These are phyloP conservation scores for Craniophora ligustri DNA, from an alignment of 2,888 invertebrate species.

Conservation along the genomic window DNA sequence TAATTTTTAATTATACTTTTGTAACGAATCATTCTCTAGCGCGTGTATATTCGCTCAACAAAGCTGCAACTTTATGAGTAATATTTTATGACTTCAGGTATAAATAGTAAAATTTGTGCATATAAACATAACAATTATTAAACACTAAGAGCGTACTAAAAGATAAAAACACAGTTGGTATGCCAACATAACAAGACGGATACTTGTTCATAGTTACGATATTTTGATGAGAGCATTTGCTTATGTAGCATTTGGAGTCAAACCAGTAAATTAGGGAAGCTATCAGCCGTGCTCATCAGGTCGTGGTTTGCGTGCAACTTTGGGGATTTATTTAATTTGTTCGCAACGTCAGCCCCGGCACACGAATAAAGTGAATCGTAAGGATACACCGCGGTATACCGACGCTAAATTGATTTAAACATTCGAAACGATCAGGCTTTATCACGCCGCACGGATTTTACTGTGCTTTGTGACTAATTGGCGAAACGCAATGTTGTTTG, in stretches of 20 bases:
- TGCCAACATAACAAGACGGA: neutral
- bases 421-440: conserved; percentile 61
- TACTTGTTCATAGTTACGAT: conserved; percentile 20
- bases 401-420: conserved; percentile 67
- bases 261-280: conserved; percentile 50
- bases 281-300: conserved; percentile 55
- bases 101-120: conserved; percentile 2
- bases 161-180: neutral
- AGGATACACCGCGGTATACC: conserved; percentile 52
- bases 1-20: conserved; percentile 2
- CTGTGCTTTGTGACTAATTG: conserved; percentile 49
- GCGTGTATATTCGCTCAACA: conserved; percentile 11
- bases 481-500: conserved; percentile 58
- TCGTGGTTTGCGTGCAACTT: conserved; percentile 64
- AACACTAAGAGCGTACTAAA: neutral
- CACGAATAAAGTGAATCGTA: conserved; percentile 58
- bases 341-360: conserved; percentile 52
- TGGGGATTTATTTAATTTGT: conserved; percentile 69
- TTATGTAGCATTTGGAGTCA: conserved; percentile 17
- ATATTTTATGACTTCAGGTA: conserved; percentile 8
- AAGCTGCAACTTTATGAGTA: conserved; percentile 25
- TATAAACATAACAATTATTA: neutral
- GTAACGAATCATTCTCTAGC: conserved; percentile 9
- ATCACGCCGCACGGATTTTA: conserved; percentile 60
- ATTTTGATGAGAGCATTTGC: conserved; percentile 19